Evolutionary conservation across 1,140 invertebrate genomes (phyloP), one percentile per base, ranked within the genome.

Genomic region (Atta texana): DNA sequence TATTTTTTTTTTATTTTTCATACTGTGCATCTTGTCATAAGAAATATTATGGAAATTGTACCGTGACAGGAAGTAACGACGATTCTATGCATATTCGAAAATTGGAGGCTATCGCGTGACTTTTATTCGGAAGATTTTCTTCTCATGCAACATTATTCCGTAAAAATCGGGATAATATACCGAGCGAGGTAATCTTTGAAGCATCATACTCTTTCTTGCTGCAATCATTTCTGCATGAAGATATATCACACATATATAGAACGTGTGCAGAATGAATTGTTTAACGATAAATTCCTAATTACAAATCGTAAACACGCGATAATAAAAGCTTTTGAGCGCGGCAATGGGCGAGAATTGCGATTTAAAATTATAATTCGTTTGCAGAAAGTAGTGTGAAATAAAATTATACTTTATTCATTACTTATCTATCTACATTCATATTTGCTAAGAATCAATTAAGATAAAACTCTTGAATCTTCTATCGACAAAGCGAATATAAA

Each of bases 321-420:
- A 44, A 44, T 44, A 64, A 77, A 44, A 44, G 10, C 39, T 14
- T 77, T n/a, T 28, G 21, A 64, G 4, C 39, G 34, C 0, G 34
- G 34, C 39, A 14, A 14, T 44, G 34, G n/a, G n/a, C 39, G 16
- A 34, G 24, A 77, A 64, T 44, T 64, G 39, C 31, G 28, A 77
- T 77, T 77, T 77, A 16, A 77, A 77, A 77, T 77, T 77, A 64
- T 77, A 64, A 77, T 77, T 64, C 8, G 6, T 49, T 8, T n/a
- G 21, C 34, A 28, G 57, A 64, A 64, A 64, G 57, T 18, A 28
- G 0, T 44, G 49, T 39, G 34, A 44, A 10, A 49, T 44, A 64
- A 64, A 64, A 49, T 77, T 64, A 28, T 18, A 44, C 8, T 63
- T 64, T 7, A 21, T 44, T 63, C 16, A 28, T 44, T 63, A 63